These are phyloP conservation scores for Petrolisthes manimaculis DNA, from an alignment of 2,888 invertebrate genomes.

Conservation along the genomic window DNA sequence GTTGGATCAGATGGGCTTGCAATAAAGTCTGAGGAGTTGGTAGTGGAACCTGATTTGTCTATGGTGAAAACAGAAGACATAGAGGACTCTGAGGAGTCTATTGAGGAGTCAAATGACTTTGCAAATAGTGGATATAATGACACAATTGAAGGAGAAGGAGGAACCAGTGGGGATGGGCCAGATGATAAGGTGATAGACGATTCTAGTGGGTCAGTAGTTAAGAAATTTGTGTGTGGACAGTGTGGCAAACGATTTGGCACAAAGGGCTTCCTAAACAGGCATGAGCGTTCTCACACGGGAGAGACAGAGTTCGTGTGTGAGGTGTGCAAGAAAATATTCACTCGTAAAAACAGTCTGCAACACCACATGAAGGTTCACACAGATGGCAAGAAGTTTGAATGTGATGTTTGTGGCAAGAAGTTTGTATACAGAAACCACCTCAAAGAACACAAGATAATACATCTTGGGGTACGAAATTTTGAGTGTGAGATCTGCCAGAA, in stretches of 20 bases:
- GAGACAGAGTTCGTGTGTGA: conserved; percentile 2
- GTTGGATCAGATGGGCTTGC: no score
- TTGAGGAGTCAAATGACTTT: no score
- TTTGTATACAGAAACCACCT: not conserved
- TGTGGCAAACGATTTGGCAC: not conserved
- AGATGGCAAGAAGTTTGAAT: not conserved
- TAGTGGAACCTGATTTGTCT: no score
- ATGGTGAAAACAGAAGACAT: no score
- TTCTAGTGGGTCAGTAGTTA: not conserved
- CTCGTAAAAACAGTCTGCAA: not conserved
- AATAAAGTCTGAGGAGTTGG: no score
- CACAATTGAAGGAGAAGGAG: no score
- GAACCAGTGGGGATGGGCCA: no score
- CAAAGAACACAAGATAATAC: conserved; percentile 8
- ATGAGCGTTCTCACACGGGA: not conserved
- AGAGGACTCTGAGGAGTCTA: no score
- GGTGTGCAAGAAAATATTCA: not conserved
- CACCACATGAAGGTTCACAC: not conserved
- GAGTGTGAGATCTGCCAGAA: not conserved
- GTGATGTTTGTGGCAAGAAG: not conserved
- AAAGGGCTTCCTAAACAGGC: not conserved
- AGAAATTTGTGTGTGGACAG: not conserved
- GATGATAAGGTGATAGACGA: no score
- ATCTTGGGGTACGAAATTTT: not conserved
- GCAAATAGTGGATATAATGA: no score